A percentile compares a stretch with the other conserved stretches of the same genome.
Evolutionary conservation across 2,888 invertebrate species (phyloP).

Genomic region (Tetramorium bicarinatum): DNA sequence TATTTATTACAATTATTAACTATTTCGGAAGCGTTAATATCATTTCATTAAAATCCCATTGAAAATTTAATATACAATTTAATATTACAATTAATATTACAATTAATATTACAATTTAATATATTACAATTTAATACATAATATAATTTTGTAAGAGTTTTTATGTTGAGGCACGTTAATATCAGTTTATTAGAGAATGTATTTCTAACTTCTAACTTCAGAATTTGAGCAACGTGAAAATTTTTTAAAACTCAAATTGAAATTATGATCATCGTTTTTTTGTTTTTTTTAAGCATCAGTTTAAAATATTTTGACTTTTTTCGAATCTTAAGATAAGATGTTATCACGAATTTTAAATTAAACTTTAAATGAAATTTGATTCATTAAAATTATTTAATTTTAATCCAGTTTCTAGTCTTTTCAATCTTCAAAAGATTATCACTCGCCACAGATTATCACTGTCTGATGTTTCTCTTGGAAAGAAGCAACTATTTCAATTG

Average conservation of each 20-base stretch:
- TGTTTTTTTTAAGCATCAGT: background rate
- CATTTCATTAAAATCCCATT: constrained; percentile 11
- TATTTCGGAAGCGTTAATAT: background rate
- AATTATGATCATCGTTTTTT: background rate
- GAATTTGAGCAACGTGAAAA: background rate
- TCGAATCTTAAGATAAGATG: background rate
- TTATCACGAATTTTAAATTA: background rate
- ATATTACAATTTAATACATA: background rate
- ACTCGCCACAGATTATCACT: background rate
- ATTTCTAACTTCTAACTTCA: constrained; percentile 3
- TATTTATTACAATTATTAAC: constrained; percentile 11
- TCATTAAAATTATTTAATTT: background rate
- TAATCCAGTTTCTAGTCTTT: background rate
- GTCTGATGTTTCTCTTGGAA: background rate
- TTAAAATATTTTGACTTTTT: constrained; percentile 5
- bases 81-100: background rate
- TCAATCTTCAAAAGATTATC: background rate
- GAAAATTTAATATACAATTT: background rate
- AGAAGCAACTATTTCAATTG: constrained; percentile 11
- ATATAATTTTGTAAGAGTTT: constrained; percentile 16
- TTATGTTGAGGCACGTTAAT: background rate
- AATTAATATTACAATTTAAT: constrained; percentile 7
- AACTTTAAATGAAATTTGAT: background rate
- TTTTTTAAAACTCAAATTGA: background rate
- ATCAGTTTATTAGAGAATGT: background rate